A percentile compares a stretch with the other conserved stretches of the same genome.
These are phyloP conservation scores for Chloroceryle amazona DNA, from an alignment of 2,797 vertebrate species.

Conservation along the genomic window DNA sequence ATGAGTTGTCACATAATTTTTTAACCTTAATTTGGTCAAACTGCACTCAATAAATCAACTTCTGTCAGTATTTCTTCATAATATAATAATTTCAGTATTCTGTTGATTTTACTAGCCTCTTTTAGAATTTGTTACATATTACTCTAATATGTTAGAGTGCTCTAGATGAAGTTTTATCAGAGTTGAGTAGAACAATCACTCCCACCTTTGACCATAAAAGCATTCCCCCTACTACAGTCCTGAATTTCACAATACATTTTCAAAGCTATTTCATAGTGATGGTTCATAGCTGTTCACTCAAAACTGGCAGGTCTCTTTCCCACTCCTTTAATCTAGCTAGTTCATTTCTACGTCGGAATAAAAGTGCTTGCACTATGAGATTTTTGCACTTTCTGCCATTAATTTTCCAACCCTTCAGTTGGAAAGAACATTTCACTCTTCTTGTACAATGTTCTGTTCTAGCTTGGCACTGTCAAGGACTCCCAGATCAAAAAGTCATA, in stretches of 20 bases:
- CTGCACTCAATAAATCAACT: neutral
- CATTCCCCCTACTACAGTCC: neutral
- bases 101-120: neutral
- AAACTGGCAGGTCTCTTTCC: neutral
- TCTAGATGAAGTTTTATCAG: neutral
- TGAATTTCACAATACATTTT: neutral
- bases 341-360: neutral
- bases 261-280: neutral
- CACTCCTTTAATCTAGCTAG: neutral
- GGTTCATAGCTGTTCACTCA: neutral
- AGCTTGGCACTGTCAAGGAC: neutral
- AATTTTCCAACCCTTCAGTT: neutral
- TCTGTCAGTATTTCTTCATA: neutral
- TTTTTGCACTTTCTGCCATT: neutral
- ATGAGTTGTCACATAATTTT: neutral
- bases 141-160: rapidly evolving
- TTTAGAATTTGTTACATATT: neutral
- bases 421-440: neutral
- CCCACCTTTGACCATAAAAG: neutral
- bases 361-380: neutral
- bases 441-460: neutral
- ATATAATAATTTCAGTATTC: neutral
- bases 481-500: neutral
- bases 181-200: neutral
- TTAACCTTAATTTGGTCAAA: neutral